A percentile compares a stretch with the other conserved stretches of the same genome.
Conservation (phyloP, 2,113 vertebrate genomes). For the Neolamprologus cancellatus region DNA sequence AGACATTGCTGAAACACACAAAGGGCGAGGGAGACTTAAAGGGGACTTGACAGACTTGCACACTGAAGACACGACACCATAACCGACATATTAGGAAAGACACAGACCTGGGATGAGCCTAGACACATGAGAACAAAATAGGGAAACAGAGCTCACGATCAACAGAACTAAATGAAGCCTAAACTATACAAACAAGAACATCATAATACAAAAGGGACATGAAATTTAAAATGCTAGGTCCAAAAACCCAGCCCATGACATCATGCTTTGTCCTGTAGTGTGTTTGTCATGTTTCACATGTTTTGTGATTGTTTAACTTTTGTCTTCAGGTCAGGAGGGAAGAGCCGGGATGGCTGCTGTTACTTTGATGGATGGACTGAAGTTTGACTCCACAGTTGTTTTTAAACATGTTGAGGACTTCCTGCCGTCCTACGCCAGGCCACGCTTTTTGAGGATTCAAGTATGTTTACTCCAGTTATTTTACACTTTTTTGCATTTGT, state of each 20-base stretch:
- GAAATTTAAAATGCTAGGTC: background rate
- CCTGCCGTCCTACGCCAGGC: conserved; percentile 76
- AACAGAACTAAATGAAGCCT: background rate
- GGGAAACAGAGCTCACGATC: background rate
- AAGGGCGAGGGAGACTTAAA: background rate
- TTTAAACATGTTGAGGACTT: conserved; percentile 64
- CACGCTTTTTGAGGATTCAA: conserved; percentile 78
- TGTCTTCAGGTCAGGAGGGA: conserved; percentile 75
- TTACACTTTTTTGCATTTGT: background rate
- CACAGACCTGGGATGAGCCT: background rate
- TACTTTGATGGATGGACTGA: conserved; percentile 25
- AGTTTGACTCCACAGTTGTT: conserved; percentile 64
- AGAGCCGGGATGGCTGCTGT: conserved; percentile 79
- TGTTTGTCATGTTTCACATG: background rate
- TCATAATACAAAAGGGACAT: background rate
- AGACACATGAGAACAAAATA: background rate
- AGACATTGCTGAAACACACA: background rate
- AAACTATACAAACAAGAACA: background rate
- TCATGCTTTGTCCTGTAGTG: background rate
- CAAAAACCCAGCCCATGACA: background rate
- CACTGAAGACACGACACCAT: background rate
- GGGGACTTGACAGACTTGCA: background rate
- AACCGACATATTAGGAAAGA: background rate
- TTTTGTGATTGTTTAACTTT: background rate
- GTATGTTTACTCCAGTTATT: conserved; percentile 39